These are phyloP conservation scores for Drosophila fulvimacula DNA, from an alignment of 2,888 invertebrate species.

Conservation along the genomic window DNA sequence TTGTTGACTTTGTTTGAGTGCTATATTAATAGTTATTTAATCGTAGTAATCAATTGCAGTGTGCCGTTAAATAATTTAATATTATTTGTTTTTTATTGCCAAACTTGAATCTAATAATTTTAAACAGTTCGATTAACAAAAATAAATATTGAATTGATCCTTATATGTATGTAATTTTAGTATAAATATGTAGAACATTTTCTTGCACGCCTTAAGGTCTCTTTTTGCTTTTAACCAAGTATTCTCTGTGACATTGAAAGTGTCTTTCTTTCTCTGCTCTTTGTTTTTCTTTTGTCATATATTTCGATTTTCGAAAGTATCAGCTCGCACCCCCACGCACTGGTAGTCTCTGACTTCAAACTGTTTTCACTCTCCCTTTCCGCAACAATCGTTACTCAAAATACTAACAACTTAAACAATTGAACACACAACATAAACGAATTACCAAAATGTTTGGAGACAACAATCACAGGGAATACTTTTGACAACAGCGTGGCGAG, in stretches of 20 bases:
- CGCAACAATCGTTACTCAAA: constrained; percentile 1
- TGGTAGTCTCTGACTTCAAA: constrained; percentile 21
- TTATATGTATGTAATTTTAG: background rate
- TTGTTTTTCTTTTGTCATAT: constrained; percentile 17
- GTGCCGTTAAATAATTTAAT: background rate
- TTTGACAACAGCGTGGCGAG: constrained; percentile 87
- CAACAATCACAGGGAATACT: constrained; percentile 87
- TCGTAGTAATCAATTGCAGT: background rate
- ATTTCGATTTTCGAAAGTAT: constrained; percentile 18
- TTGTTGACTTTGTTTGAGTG: constrained; percentile 10
- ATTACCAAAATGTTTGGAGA: constrained; percentile 87
- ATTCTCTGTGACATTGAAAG: too few species aligned
- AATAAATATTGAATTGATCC: background rate
- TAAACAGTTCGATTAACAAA: background rate
- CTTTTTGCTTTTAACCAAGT: too few species aligned
- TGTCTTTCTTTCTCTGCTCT: too few species aligned
- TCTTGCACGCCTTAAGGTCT: background rate
- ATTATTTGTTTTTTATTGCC: background rate
- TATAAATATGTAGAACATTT: background rate
- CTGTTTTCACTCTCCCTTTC: background rate
- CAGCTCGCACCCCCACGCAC: constrained; percentile 9
- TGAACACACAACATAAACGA: constrained; percentile 29
- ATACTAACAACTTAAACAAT: constrained; percentile 41
- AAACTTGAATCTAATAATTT: background rate
- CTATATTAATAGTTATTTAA: constrained; percentile 7